A percentile compares a stretch with the other conserved stretches of the same genome.
Evolutionary conservation across 2,113 vertebrate genomes (phyloP).

Genomic region (Balaenoptera acutorostrata): DNA sequence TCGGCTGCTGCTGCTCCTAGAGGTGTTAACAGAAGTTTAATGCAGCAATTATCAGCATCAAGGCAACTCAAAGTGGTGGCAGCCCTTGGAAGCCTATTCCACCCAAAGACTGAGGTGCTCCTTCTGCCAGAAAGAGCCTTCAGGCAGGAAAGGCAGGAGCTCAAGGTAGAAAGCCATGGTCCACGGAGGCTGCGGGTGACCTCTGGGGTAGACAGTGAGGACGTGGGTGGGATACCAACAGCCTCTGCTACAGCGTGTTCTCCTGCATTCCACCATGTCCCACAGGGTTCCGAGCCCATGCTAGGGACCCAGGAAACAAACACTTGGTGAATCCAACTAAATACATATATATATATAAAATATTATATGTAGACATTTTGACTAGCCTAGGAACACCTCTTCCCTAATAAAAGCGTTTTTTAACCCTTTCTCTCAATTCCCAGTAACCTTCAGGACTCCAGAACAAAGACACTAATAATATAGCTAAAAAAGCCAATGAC

Average conservation of each 20-base stretch:
- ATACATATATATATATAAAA: too few relatives aligned
- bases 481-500: not conserved
- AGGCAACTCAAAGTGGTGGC: too few relatives aligned
- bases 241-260: not conserved
- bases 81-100: not conserved
- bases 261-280: not conserved
- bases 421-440: not conserved
- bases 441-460: not conserved
- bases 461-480: not conserved
- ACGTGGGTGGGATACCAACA: not conserved
- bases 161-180: not conserved
- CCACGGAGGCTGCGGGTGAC: not conserved
- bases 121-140: not conserved
- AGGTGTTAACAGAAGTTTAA: too few relatives aligned
- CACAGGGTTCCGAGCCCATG: accelerated
- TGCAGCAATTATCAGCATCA: too few relatives aligned
- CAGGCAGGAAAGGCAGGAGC: not conserved
- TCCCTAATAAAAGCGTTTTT: not conserved
- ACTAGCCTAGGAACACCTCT: not conserved
- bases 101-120: not conserved
- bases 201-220: not conserved
- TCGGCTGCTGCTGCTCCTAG: not conserved
- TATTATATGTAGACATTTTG: not conserved
- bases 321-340: not conserved
- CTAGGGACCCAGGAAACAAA: not conserved